These are phyloP conservation scores for Galeruca laticollis DNA, from an alignment of 2,888 invertebrate genomes.

Conservation along the genomic window DNA sequence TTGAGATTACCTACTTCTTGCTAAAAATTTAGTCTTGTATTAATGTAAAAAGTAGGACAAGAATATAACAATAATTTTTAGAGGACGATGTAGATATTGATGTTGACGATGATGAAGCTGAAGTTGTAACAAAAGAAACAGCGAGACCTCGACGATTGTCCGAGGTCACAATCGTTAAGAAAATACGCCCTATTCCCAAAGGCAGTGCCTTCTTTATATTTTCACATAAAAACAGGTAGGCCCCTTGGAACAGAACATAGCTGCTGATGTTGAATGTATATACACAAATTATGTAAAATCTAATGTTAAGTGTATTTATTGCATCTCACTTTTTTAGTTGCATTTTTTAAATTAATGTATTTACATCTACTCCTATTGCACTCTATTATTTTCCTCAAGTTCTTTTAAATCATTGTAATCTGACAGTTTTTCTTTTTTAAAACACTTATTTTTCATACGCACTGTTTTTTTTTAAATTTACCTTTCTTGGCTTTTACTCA, in stretches of 20 bases:
- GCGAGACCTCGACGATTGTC: conserved; percentile 89
- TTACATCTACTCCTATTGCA: too few relatives aligned
- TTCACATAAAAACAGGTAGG: conserved; percentile 92
- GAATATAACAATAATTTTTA: conserved; percentile 63
- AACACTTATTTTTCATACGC: too few relatives aligned
- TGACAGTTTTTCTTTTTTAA: too few relatives aligned
- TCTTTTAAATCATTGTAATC: too few relatives aligned
- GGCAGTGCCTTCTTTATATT: conserved; percentile 95
- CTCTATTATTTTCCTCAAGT: too few relatives aligned
- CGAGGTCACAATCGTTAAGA: conserved; percentile 85
- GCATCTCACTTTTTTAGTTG: too few relatives aligned
- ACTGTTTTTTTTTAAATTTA: too few relatives aligned
- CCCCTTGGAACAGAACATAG: conserved; percentile 65
- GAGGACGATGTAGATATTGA: conserved; percentile 64
- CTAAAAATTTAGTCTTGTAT: not conserved
- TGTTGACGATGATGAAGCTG: conserved; percentile 64
- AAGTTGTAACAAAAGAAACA: conserved; percentile 68
- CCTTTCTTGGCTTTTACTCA: too few relatives aligned
- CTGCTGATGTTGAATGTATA: conserved; percentile 60
- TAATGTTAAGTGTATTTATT: not conserved
- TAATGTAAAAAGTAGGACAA: conserved; percentile 55
- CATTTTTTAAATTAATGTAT: too few relatives aligned
- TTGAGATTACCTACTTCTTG: not conserved
- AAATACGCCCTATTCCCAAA: conserved; percentile 91
- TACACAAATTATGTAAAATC: conserved; percentile 28